A percentile compares a stretch with the other conserved stretches of the same genome.
Conservation (phyloP, 2,888 invertebrate genomes). For the Sepiola atlantica region DNA sequence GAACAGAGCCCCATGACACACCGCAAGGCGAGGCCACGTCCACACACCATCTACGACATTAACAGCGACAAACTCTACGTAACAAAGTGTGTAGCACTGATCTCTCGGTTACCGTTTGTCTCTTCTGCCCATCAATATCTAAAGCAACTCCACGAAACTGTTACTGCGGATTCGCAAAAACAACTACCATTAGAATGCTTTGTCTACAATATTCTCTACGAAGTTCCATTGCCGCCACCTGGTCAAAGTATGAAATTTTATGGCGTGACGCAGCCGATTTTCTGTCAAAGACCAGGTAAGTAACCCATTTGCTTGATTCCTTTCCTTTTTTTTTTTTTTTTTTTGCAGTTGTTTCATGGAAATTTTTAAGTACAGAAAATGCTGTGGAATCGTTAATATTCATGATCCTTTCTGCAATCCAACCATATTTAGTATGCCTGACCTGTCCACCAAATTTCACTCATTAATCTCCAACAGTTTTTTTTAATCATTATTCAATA, state of each 20-base stretch:
- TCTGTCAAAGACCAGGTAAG: constrained; percentile 73
- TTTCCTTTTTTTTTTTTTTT: neutral
- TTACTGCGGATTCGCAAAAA: constrained; percentile 62
- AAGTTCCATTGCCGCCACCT: constrained; percentile 90
- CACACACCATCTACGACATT: constrained; percentile 83
- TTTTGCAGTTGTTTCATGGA: constrained; percentile 41
- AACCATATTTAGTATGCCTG: too few species aligned
- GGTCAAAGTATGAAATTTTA: constrained; percentile 87
- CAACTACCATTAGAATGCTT: constrained; percentile 87
- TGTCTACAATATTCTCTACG: constrained; percentile 95
- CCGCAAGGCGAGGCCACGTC: constrained; percentile 51
- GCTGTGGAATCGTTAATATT: too few species aligned
- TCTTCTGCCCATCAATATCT: constrained; percentile 63
- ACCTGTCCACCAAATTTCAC: too few species aligned
- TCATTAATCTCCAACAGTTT: too few species aligned
- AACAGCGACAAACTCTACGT: constrained; percentile 95
- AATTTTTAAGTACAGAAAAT: neutral
- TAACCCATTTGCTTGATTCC: neutral
- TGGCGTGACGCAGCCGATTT: constrained; percentile 74
- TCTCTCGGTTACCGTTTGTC: constrained; percentile 90
- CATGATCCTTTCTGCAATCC: too few species aligned
- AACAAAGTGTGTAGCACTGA: constrained; percentile 93
- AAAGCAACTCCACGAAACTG: constrained; percentile 66
- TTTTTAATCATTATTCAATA: too few species aligned
- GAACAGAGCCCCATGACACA: constrained; percentile 54